phyloP scores from a whole-genome alignment of 2,888 invertebrate species.

The Oscheius sp. region DNA sequence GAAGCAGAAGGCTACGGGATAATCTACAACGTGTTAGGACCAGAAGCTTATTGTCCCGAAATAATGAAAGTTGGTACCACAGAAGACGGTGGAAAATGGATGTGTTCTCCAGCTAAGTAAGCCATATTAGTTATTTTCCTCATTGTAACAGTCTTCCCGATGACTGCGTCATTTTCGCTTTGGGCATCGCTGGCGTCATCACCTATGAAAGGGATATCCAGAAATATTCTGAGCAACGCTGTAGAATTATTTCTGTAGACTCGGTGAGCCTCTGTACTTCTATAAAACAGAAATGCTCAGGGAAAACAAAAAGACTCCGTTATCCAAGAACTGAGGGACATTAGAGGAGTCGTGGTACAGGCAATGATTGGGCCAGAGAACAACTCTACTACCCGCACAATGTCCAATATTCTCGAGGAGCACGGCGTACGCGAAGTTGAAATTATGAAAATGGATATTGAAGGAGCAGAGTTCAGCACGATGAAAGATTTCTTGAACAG shows the following conservation, averaged over 20 bases:
- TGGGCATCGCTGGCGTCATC: conserved; percentile 5
- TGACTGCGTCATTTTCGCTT: conserved; percentile 19
- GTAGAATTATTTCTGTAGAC: conserved; percentile 14
- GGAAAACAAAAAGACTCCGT: background rate
- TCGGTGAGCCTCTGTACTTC: background rate
- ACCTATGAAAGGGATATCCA: conserved; percentile 7
- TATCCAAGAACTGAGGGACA: conserved; percentile 8
- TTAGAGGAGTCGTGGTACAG: background rate
- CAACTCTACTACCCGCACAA: background rate
- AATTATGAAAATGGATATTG: conserved; percentile 46
- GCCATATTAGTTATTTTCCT: conserved; percentile 26
- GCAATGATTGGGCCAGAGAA: conserved; percentile 3
- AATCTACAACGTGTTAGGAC: conserved; percentile 5
- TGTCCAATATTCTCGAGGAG: background rate
- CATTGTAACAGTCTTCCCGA: background rate
- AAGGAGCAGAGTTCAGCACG: conserved; percentile 40
- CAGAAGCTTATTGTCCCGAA: conserved; percentile 36
- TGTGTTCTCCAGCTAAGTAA: conserved; percentile 38
- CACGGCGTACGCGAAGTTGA: conserved; percentile 21
- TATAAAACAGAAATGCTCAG: conserved; percentile 33
- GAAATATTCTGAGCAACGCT: conserved; percentile 4
- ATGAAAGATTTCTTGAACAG: conserved; percentile 37
- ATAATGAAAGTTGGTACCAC: conserved; percentile 38
- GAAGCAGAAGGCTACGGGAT: too few relatives aligned
- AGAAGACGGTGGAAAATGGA: conserved; percentile 42